Evolutionary conservation across 2,113 vertebrate genomes (phyloP).

Genomic region (Sigmodon hispidus): DNA sequence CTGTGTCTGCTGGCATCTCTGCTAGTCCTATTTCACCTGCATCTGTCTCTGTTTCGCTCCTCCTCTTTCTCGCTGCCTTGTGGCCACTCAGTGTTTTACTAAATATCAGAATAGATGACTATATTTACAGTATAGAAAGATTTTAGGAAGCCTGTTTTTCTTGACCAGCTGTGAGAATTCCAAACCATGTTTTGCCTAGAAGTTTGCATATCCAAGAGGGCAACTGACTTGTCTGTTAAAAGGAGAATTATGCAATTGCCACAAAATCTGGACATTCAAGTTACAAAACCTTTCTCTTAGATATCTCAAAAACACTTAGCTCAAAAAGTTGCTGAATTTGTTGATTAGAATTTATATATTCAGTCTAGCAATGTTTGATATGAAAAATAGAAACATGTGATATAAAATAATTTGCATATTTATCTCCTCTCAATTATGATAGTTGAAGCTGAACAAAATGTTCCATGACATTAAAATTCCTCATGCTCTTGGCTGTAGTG

Average conservation of each 20-base stretch:
- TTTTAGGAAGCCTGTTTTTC: background rate
- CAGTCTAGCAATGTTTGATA: background rate
- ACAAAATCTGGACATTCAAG: background rate
- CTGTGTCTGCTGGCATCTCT: no score
- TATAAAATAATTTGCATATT: background rate
- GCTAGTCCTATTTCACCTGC: no score
- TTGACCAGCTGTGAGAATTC: background rate
- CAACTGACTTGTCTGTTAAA: background rate
- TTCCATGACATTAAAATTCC: background rate
- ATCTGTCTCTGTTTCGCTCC: no score
- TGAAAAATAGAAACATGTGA: background rate
- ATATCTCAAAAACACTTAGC: background rate
- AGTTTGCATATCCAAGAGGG: background rate
- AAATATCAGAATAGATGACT: no score
- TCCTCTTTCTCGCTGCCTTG: no score
- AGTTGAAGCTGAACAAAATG: background rate
- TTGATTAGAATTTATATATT: conserved; percentile 56
- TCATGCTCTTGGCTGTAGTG: background rate
- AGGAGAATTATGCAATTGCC: conserved; percentile 15
- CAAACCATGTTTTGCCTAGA: background rate
- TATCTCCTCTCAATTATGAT: background rate
- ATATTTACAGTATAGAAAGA: background rate
- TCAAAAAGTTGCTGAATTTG: conserved; percentile 44
- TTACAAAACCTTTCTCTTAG: background rate
- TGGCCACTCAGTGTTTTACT: no score